Percentiles rank a stretch among this genome's conserved stretches.
Evolutionary conservation across 1,140 invertebrate species (phyloP).

Genomic region (Rhopalosiphum padi): DNA sequence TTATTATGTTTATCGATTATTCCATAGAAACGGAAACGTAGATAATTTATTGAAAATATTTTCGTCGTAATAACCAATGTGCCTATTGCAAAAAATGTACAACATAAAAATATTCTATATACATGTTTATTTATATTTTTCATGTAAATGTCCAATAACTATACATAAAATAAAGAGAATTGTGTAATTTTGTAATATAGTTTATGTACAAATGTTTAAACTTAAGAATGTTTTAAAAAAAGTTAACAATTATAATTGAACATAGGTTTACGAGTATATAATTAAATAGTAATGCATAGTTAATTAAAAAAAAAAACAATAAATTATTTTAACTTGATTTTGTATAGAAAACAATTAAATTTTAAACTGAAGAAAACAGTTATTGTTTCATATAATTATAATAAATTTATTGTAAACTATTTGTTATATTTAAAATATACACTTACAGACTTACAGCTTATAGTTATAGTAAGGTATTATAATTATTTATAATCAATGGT

Average conservation of each 20-base stretch:
- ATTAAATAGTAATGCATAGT: background rate
- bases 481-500: background rate
- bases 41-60: constrained; percentile 40
- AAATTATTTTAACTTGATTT: too few relatives aligned
- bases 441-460: background rate
- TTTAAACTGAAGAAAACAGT: too few relatives aligned
- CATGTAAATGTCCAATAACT: background rate
- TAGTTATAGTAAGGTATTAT: background rate
- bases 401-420: too few relatives aligned
- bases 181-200: background rate
- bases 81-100: background rate
- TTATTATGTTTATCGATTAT: constrained; percentile 57
- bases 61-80: constrained; percentile 13
- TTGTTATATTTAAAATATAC: background rate
- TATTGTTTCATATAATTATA: too few relatives aligned
- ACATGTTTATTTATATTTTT: background rate
- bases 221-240: too few relatives aligned
- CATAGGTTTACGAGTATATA: background rate
- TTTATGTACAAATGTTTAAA: background rate
- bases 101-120: background rate
- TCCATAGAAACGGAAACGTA: constrained; percentile 55
- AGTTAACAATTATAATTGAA: too few relatives aligned
- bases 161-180: background rate
- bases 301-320: too few relatives aligned
- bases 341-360: too few relatives aligned